phyloP scores from a whole-genome alignment of 1,140 invertebrate genomes.

The Sinonovacula constricta region DNA sequence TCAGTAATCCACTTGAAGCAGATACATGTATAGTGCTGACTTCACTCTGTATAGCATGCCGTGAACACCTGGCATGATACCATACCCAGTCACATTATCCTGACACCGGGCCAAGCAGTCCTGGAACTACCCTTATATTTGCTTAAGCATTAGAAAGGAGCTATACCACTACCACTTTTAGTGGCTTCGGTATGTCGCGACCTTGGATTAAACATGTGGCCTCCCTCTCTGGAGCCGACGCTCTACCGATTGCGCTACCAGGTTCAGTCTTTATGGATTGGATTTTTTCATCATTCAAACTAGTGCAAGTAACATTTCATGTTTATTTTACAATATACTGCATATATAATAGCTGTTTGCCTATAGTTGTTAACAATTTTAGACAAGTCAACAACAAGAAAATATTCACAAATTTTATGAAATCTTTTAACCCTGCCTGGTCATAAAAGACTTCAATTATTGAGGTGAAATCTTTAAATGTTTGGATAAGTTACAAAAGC shows the following conservation, averaged over 20 bases:
- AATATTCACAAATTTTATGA: too few species aligned
- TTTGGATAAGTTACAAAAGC: too few species aligned
- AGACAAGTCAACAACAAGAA: too few species aligned
- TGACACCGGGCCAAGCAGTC: background rate
- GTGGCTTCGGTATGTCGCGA: background rate
- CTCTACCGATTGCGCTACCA: background rate
- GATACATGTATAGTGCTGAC: background rate
- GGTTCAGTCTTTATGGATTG: too few species aligned
- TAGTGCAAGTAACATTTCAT: too few species aligned
- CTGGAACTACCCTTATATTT: background rate
- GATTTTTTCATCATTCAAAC: too few species aligned
- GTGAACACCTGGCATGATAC: background rate
- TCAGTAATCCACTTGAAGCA: background rate
- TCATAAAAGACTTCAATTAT: too few species aligned
- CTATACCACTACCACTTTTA: background rate
- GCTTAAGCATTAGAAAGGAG: background rate
- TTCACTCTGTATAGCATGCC: background rate
- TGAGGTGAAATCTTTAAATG: too few species aligned
- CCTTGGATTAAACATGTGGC: background rate
- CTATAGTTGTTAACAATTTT: too few species aligned
- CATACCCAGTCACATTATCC: background rate
- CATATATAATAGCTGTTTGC: too few species aligned
- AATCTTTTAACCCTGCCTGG: too few species aligned
- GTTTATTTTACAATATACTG: too few species aligned
- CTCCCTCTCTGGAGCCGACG: background rate